Percentiles rank a stretch among this genome's conserved stretches.
Conservation (phyloP, 2,888 invertebrate genomes). For the Micoletzkya japonica region DNA sequence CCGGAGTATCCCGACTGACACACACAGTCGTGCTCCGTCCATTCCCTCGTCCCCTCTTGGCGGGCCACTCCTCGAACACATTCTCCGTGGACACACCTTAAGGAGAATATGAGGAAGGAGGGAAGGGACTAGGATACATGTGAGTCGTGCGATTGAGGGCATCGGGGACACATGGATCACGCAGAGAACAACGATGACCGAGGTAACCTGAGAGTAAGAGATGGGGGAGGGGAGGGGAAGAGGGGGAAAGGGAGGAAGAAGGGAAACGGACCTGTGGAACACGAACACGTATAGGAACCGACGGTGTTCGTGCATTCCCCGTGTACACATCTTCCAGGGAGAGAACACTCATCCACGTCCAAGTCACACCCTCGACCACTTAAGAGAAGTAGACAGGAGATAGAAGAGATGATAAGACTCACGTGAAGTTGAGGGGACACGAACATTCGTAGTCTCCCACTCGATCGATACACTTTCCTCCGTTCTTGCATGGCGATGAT, state of each 20-base stretch:
- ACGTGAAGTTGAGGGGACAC: slow-evolving; percentile 39
- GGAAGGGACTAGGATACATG: slow-evolving; percentile 34
- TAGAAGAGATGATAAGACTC: neutral
- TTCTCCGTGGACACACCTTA: slow-evolving; percentile 44
- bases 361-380: slow-evolving; percentile 48
- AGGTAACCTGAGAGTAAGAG: slow-evolving; percentile 35
- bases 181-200: slow-evolving; percentile 46
- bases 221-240: neutral
- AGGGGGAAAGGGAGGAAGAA: neutral
- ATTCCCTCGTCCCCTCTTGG: slow-evolving; percentile 40
- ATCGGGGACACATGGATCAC: slow-evolving; percentile 53
- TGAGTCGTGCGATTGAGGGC: slow-evolving; percentile 46
- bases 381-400: neutral
- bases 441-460: slow-evolving; percentile 75
- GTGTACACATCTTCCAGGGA: slow-evolving; percentile 49
- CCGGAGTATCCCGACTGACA: slow-evolving; percentile 57
- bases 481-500: slow-evolving; percentile 82
- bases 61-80: slow-evolving; percentile 39
- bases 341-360: slow-evolving; percentile 58
- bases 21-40: slow-evolving; percentile 54
- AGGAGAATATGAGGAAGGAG: neutral
- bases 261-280: slow-evolving; percentile 37
- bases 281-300: slow-evolving; percentile 55
- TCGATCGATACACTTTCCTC: slow-evolving; percentile 92
- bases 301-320: slow-evolving; percentile 55